A percentile compares a stretch with the other conserved stretches of the same genome.
phyloP scores from a whole-genome alignment of 2,797 vertebrate genomes.

The Hippocampus kuda region DNA sequence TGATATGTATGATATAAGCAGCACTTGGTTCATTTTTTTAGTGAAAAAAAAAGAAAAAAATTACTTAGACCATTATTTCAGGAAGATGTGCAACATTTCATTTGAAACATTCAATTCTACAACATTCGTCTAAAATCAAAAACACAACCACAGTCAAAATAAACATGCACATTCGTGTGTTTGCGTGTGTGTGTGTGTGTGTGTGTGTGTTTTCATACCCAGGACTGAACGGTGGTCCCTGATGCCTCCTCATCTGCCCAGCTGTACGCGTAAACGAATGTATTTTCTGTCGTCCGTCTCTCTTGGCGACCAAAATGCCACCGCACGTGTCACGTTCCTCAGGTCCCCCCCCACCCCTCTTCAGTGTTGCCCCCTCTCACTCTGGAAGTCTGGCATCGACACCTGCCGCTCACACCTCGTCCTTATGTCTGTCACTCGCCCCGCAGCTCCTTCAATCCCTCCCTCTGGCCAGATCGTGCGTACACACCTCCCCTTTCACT shows the following conservation, averaged over 20 bases:
- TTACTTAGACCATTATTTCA: no score
- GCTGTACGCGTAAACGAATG: slow-evolving; percentile 29
- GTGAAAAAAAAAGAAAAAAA: no score
- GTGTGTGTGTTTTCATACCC: slow-evolving; percentile 41
- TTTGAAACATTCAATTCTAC: not conserved
- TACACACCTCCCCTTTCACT: slow-evolving; percentile 38
- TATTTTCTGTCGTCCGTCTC: slow-evolving; percentile 22
- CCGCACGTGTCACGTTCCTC: slow-evolving; percentile 37
- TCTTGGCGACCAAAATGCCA: slow-evolving; percentile 48
- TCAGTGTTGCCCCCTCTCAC: slow-evolving; percentile 31
- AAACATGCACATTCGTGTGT: slow-evolving; percentile 10
- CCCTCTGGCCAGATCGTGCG: slow-evolving; percentile 22
- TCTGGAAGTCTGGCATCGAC: slow-evolving; percentile 44
- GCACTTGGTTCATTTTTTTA: no score
- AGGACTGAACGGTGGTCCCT: slow-evolving; percentile 49
- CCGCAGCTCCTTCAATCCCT: slow-evolving; percentile 21
- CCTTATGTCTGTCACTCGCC: slow-evolving; percentile 12
- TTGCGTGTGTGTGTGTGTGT: slow-evolving; percentile 6
- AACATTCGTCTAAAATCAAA: not conserved
- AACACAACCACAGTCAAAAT: not conserved
- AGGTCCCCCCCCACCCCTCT: slow-evolving; percentile 11
- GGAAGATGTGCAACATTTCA: not conserved
- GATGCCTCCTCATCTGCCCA: slow-evolving; percentile 57
- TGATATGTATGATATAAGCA: no score
- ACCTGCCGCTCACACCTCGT: slow-evolving; percentile 35